A percentile compares a stretch with the other conserved stretches of the same genome.
These are phyloP conservation scores for Cetoscarus ocellatus DNA, from an alignment of 2,797 vertebrate genomes.

Conservation along the genomic window DNA sequence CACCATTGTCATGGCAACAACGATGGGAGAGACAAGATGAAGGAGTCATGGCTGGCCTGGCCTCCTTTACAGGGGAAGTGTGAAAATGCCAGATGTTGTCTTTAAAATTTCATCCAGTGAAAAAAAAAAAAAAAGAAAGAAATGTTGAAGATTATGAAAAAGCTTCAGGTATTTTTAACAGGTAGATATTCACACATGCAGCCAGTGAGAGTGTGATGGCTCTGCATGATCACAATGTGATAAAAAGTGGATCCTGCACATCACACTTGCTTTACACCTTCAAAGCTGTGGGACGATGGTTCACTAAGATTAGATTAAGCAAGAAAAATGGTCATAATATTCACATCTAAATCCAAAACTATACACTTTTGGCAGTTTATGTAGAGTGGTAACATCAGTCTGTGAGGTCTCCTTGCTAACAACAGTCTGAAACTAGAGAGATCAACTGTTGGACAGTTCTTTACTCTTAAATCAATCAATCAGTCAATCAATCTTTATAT, in stretches of 20 bases:
- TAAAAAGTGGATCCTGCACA: constrained; percentile 1
- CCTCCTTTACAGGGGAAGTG: constrained; percentile 60
- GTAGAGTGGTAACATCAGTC: too few relatives aligned
- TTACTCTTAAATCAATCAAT: too few relatives aligned
- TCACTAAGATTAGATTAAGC: background rate
- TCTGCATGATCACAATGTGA: background rate
- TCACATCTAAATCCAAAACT: too few relatives aligned
- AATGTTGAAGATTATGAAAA: background rate
- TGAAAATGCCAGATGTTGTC: constrained; percentile 57
- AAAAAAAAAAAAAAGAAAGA: too few relatives aligned
- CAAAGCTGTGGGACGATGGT: background rate
- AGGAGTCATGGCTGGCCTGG: constrained; percentile 68
- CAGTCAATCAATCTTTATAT: too few relatives aligned
- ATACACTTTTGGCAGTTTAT: too few relatives aligned
- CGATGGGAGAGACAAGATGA: constrained; percentile 79
- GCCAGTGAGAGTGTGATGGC: background rate
- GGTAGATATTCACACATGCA: constrained; percentile 5
- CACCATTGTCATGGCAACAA: constrained; percentile 87
- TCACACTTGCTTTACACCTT: constrained; percentile 7
- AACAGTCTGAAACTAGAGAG: too few relatives aligned
- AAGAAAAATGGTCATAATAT: background rate
- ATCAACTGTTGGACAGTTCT: too few relatives aligned
- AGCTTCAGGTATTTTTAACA: background rate
- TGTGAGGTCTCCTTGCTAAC: too few relatives aligned
- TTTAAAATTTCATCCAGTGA: constrained; percentile 2